Evolutionary conservation across 1,140 invertebrate genomes (phyloP).

Genomic region (Caenorhabditis tropicalis): DNA sequence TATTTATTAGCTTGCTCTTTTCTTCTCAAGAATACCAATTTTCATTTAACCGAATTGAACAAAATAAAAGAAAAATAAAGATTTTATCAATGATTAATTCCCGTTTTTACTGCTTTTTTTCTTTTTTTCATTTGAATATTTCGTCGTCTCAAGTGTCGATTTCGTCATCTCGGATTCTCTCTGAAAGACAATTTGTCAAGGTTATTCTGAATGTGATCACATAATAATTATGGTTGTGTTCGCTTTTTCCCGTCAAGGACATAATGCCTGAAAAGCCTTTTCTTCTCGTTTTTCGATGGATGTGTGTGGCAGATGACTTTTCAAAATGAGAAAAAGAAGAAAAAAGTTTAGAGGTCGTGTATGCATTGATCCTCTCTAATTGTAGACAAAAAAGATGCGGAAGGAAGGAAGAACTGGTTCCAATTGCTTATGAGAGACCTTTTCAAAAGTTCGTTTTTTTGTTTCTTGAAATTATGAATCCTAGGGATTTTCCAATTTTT

Average conservation of each 20-base stretch:
- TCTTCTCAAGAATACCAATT: no score
- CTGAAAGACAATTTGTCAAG: slow-evolving; percentile 36
- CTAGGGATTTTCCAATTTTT: neutral
- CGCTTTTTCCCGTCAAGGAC: slow-evolving; percentile 20
- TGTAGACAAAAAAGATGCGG: neutral
- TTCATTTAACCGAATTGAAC: no score
- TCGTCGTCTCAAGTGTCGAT: neutral
- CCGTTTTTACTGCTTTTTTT: no score
- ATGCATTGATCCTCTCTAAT: neutral
- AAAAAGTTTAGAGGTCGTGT: slow-evolving; percentile 40
- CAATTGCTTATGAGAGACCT: neutral
- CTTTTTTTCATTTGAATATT: neutral
- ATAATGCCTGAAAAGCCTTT: neutral
- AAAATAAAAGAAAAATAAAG: no score
- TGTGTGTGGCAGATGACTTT: slow-evolving; percentile 18
- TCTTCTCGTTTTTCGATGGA: neutral
- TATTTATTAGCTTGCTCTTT: slow-evolving; percentile 21
- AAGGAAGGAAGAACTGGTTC: neutral
- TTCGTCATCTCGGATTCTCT: slow-evolving; percentile 11
- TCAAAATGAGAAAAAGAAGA: neutral
- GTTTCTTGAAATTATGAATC: neutral
- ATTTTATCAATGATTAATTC: neutral
- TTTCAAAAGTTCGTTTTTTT: neutral
- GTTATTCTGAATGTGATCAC: neutral
- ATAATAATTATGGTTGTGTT: slow-evolving; percentile 34